These are phyloP conservation scores for Umimayanthus kanabou DNA, from an alignment of 92 coral and sea anemone species.

Conservation along the genomic window DNA sequence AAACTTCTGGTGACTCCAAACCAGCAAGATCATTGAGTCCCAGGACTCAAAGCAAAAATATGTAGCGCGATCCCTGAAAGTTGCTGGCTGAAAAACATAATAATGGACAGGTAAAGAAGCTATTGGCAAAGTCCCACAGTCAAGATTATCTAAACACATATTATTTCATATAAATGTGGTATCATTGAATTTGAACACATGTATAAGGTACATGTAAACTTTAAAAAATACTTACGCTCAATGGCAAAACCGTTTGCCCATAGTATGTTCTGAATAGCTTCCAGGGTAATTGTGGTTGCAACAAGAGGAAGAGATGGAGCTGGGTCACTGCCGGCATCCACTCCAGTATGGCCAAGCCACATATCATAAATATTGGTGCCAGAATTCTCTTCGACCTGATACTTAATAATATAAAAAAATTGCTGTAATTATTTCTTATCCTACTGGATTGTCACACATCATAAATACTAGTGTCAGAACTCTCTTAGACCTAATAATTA, in stretches of 20 bases:
- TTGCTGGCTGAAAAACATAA: too few species aligned
- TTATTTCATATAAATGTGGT: not conserved
- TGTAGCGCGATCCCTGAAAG: too few species aligned
- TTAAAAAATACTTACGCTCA: conserved; percentile 55
- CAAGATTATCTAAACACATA: not conserved
- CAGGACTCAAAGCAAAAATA: too few species aligned
- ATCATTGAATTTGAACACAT: not conserved
- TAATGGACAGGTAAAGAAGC: too few species aligned
- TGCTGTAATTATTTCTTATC: too few species aligned
- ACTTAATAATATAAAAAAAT: too few species aligned
- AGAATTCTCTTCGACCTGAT: not conserved
- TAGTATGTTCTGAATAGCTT: conserved; percentile 86
- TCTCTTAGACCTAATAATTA: not conserved
- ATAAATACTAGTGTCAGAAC: not conserved
- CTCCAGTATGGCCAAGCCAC: conserved; percentile 20
- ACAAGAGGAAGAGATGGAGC: conserved; percentile 87
- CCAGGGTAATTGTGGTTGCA: conserved; percentile 90
- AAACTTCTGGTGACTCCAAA: too few species aligned
- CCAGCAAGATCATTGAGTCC: too few species aligned
- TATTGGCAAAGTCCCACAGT: too few species aligned
- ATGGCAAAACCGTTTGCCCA: conserved; percentile 77
- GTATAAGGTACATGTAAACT: too few species aligned
- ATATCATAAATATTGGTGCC: conserved; percentile 21
- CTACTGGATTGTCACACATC: too few species aligned
- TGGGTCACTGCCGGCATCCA: not conserved